Conservation (phyloP, 2,888 invertebrate species). For the Torymus auratus region DNA sequence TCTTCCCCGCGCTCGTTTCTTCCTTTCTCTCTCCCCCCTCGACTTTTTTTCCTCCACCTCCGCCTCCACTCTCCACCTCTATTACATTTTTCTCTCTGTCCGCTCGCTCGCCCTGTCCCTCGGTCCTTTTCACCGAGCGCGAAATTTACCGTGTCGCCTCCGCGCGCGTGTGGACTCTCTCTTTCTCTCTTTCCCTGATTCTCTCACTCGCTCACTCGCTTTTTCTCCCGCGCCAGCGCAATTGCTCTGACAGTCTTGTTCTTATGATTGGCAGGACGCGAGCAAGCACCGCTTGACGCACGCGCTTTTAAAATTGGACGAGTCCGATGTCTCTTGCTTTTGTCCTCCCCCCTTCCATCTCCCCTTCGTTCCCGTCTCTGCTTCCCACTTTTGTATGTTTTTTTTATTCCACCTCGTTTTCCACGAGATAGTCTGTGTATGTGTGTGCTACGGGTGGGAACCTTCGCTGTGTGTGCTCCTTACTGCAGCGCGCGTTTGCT, state of each 20-base stretch:
- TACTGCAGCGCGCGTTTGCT: conserved; percentile 6
- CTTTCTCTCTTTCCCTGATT: neutral
- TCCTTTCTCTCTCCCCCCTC: neutral
- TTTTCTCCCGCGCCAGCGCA: neutral
- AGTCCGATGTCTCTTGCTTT: conserved; percentile 29
- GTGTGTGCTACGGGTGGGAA: too few relatives aligned
- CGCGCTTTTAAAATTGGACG: conserved; percentile 36
- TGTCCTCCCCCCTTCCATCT: neutral
- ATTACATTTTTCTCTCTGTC: conserved; percentile 45
- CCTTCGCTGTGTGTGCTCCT: neutral
- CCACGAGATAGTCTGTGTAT: too few relatives aligned
- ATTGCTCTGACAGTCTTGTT: conserved; percentile 35
- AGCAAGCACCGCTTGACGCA: conserved; percentile 8
- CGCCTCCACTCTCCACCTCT: conserved; percentile 24
- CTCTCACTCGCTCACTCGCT: neutral
- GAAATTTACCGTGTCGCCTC: conserved; percentile 19
- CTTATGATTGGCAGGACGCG: conserved; percentile 46
- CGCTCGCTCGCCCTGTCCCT: neutral
- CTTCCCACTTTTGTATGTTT: neutral
- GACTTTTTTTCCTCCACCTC: neutral
- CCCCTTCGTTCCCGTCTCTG: neutral
- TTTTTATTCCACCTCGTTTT: neutral
- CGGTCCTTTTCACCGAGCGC: neutral
- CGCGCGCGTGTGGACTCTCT: too few relatives aligned
- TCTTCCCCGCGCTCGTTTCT: conserved; percentile 4